Conservation (phyloP, 2,888 invertebrate species). For the Calameuta pallipes region DNA sequence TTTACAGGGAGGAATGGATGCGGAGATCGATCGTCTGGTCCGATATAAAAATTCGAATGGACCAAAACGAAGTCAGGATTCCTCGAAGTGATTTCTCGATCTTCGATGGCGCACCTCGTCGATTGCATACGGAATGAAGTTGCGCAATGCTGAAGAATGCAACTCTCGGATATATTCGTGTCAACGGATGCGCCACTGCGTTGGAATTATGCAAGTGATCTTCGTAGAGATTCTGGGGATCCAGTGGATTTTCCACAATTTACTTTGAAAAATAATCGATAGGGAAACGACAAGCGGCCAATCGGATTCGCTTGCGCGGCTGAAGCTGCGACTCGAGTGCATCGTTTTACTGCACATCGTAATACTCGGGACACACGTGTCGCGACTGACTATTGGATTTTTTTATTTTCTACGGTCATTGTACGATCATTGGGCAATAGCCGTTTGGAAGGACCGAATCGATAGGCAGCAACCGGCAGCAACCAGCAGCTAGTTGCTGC, state of each 20-base stretch:
- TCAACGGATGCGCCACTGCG: background rate
- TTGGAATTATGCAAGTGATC: background rate
- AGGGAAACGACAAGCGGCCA: background rate
- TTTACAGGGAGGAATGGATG: background rate
- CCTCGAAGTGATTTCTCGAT: slow-evolving; percentile 15
- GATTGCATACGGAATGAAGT: slow-evolving; percentile 20
- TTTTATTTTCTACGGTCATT: slow-evolving; percentile 1
- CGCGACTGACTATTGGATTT: background rate
- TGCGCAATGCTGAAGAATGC: slow-evolving; percentile 19
- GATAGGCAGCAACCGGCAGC: background rate
- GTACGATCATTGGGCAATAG: slow-evolving; percentile 7
- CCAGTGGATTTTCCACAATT: background rate
- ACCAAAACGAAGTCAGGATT: background rate
- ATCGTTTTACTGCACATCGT: background rate
- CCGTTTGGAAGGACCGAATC: background rate
- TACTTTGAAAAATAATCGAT: background rate
- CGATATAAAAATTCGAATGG: background rate
- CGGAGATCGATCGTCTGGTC: background rate
- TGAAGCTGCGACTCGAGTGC: background rate
- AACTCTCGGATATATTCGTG: background rate
- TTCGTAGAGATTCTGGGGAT: background rate
- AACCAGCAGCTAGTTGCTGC: background rate
- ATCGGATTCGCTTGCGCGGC: background rate
- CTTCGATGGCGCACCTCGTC: slow-evolving; percentile 13
- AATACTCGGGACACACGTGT: background rate